Conservation (phyloP, 2,888 invertebrate genomes). For the Galeruca laticollis region DNA sequence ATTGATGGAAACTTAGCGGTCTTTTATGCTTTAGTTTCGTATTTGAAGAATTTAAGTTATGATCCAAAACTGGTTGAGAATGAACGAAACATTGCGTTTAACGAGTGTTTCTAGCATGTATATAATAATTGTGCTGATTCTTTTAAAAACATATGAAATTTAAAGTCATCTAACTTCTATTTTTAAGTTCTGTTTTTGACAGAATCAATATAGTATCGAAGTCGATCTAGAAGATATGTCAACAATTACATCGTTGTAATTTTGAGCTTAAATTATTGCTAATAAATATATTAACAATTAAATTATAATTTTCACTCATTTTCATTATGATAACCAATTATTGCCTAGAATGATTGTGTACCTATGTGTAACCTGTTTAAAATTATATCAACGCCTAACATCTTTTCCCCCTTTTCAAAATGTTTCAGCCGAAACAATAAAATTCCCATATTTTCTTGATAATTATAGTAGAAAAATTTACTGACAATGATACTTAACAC, state of each 20-base stretch:
- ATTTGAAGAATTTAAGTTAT: too few species aligned
- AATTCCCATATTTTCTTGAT: too few species aligned
- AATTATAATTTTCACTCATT: neutral
- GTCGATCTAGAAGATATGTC: slow-evolving; percentile 17
- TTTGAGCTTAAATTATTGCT: slow-evolving; percentile 26
- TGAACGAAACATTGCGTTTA: neutral
- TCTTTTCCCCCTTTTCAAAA: neutral
- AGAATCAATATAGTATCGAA: neutral
- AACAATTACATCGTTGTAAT: slow-evolving; percentile 25
- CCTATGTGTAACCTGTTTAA: neutral
- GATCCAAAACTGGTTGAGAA: neutral
- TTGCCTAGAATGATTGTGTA: neutral
- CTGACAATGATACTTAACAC: too few species aligned
- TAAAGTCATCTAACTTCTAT: too few species aligned
- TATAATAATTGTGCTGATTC: neutral
- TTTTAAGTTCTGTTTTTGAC: too few species aligned
- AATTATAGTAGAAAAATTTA: too few species aligned
- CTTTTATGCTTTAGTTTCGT: too few species aligned
- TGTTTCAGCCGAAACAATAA: too few species aligned
- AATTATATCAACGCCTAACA: neutral
- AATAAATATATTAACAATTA: neutral
- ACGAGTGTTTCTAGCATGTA: neutral
- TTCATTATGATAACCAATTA: neutral
- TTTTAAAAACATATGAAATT: neutral
- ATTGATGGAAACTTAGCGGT: too few species aligned